Conservation (phyloP, 2,113 vertebrate species). For the Callospermophilus lateralis region DNA sequence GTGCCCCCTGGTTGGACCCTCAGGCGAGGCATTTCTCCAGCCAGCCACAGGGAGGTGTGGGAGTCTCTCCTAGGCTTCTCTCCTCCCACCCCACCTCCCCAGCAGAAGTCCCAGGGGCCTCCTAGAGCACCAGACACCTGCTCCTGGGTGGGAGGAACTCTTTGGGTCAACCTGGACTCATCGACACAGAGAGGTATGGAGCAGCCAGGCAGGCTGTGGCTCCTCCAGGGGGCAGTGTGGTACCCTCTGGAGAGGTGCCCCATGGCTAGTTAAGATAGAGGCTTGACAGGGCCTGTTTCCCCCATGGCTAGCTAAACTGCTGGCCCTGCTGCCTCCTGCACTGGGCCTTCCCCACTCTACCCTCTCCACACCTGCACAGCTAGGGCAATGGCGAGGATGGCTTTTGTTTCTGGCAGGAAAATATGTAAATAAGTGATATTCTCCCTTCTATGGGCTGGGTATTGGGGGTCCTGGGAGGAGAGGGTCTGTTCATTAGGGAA, state of each 20-base stretch:
- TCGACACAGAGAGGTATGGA: neutral
- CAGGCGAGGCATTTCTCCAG: neutral
- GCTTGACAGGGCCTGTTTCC: slow-evolving; percentile 16
- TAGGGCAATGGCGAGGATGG: neutral
- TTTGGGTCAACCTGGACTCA: neutral
- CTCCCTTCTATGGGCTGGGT: neutral
- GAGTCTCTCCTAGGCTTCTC: neutral
- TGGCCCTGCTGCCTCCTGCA: neutral
- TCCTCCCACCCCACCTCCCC: neutral
- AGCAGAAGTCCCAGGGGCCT: neutral
- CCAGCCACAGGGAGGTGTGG: neutral
- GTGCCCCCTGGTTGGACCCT: neutral
- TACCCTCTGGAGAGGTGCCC: neutral
- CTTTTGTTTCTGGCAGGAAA: neutral
- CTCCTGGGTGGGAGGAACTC: neutral
- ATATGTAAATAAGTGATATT: slow-evolving; percentile 40
- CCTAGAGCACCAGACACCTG: neutral
- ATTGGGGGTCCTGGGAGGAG: neutral
- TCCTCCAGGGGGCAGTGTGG: neutral
- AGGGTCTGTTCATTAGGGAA: neutral
- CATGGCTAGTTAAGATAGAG: neutral
- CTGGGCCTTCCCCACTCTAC: neutral
- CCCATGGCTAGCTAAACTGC: neutral
- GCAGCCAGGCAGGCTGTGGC: neutral
- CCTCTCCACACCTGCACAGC: too few relatives aligned